Evolutionary conservation across 2,113 vertebrate genomes (phyloP), one percentile per base, ranked within the genome.

Genomic region (Egretta garzetta): DNA sequence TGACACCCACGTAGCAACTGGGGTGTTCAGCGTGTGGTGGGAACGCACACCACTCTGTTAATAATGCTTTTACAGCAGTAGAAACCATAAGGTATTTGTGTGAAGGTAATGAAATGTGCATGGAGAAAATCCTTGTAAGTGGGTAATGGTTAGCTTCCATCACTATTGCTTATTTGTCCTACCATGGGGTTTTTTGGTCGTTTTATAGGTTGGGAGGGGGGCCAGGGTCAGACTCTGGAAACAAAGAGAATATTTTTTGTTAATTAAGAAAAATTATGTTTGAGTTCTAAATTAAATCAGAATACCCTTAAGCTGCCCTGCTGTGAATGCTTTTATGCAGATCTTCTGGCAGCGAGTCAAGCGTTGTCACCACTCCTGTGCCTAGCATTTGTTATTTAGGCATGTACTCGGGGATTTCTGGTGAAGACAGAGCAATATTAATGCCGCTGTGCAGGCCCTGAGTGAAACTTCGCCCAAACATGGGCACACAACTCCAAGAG

Each of bases 341-440:
- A 87, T 89, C 53, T 91, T 63, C 86, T 97, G 96, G 96, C 91
- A 82, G 73, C 2, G 3, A 53, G 53, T 71, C 88, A 96, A 91
- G 56, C 1, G 16, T 81, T 97, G 94, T 97, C 95, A 96, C 88
- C 95, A 96, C 93, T 89, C 32, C 70, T 91, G 53, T 41, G 88
- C 77, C 89, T 80, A 45, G 77, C 41, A 64, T 91, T 95, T 93
- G 62, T 90, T 88, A 90, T 91, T 94, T 91, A 91, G 74, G 77
- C 87, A 70, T 45, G 53, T 56, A 75, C 10, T 5, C 26, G 4
- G 62, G 62, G 71, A 80, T 90, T 96, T 91, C 77, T 97, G 74
- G 95, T 93, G 95, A 97, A 93, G 96, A 95, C 90, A 96, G 93
- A 66, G n/a, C 53, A 76, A 66, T 96, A 96, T 96, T 96, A 96